A percentile compares a stretch with the other conserved stretches of the same genome.
Conservation (phyloP, 2,797 vertebrate species). For the Ficedula albicollis region DNA sequence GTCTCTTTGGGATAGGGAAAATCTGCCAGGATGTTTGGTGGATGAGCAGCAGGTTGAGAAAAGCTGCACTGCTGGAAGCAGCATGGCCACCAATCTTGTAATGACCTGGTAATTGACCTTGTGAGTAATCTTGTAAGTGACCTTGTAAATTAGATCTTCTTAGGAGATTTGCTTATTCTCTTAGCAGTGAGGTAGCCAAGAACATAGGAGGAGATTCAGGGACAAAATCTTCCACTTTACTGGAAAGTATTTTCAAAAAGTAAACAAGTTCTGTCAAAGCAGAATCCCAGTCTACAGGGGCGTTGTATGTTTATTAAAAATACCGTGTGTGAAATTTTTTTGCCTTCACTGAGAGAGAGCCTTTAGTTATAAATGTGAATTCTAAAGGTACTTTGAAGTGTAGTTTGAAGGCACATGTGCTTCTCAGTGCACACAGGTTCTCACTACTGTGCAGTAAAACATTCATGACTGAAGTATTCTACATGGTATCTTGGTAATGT, state of each 20-base stretch:
- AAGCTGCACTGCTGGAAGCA: background rate
- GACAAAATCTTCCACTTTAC: background rate
- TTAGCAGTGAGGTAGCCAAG: background rate
- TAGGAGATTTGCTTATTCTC: background rate
- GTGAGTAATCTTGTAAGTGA: background rate
- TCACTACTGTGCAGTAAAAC: background rate
- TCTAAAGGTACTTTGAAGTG: background rate
- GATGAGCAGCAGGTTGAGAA: background rate
- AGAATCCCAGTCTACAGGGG: background rate
- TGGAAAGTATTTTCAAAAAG: background rate
- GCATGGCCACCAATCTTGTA: background rate
- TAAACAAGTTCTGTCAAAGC: conserved; percentile 8
- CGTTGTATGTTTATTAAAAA: background rate
- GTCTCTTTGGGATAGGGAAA: background rate
- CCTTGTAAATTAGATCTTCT: background rate
- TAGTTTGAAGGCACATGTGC: accelerated
- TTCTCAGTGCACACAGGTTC: background rate
- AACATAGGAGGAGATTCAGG: background rate
- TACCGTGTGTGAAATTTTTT: background rate
- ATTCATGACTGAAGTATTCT: background rate
- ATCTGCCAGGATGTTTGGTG: background rate
- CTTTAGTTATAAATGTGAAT: background rate
- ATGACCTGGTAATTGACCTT: background rate
- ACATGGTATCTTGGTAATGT: background rate
- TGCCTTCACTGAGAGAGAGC: background rate